Conservation (phyloP, 2,888 invertebrate species). For the Orgyia antiqua region DNA sequence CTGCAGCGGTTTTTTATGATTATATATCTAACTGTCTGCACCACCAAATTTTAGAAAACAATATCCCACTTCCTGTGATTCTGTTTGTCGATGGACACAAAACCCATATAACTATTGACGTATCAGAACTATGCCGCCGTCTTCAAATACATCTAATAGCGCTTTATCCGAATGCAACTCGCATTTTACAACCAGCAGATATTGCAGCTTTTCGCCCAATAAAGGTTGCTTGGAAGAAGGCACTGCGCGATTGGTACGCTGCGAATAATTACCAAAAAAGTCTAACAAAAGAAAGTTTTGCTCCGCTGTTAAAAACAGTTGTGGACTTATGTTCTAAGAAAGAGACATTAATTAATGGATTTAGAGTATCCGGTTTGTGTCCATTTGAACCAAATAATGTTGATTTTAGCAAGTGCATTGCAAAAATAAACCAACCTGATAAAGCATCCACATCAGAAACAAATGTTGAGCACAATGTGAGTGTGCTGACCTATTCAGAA, state of each 20-base stretch:
- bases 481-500: too few species aligned
- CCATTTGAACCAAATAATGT: conserved; percentile 5
- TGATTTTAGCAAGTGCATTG: conserved; percentile 1
- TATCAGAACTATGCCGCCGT: conserved; percentile 9
- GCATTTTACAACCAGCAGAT: conserved; percentile 13
- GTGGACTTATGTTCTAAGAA: conserved; percentile 4
- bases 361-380: neutral
- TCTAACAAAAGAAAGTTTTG: conserved; percentile 5
- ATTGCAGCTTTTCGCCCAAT: conserved; percentile 8
- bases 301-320: conserved; percentile 3
- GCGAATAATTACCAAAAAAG: conserved; percentile 2
- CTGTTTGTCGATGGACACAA: conserved; percentile 18
- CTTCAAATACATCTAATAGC: conserved; percentile 9
- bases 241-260: neutral
- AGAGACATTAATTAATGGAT: conserved; percentile 8
- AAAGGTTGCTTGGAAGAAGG: conserved; percentile 5
- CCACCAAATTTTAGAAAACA: conserved; percentile 3
- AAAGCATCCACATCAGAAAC: neutral
- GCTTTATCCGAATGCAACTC: conserved; percentile 13
- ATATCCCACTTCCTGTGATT: conserved; percentile 12
- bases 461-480: too few species aligned
- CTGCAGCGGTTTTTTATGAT: conserved; percentile 6
- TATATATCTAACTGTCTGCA: conserved; percentile 9
- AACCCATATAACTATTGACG: conserved; percentile 3
- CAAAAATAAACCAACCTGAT: too few species aligned